Conservation (phyloP, 2,888 invertebrate genomes). For the Watsonalla binaria region DNA sequence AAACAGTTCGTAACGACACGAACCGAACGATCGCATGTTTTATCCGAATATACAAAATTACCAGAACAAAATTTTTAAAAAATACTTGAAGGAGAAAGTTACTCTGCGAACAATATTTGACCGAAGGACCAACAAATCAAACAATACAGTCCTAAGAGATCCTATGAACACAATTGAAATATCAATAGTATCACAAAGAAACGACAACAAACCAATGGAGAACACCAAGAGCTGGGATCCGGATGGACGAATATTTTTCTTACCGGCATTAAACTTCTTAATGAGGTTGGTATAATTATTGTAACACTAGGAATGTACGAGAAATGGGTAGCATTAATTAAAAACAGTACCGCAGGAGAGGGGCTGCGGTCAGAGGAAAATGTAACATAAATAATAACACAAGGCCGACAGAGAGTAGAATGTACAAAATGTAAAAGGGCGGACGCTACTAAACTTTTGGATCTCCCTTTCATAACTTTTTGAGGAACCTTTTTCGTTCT, state of each 20-base stretch:
- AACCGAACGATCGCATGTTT: constrained; percentile 46
- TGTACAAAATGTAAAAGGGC: constrained; percentile 64
- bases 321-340: constrained; percentile 69
- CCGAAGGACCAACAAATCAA: constrained; percentile 15
- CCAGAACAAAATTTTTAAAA: constrained; percentile 38
- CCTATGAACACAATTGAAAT: constrained; percentile 49
- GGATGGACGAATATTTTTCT: constrained; percentile 57
- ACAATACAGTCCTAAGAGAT: constrained; percentile 39
- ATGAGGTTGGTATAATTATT: constrained; percentile 71
- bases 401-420: constrained; percentile 51
- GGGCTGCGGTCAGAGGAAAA: constrained; percentile 62
- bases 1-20: constrained; percentile 60
- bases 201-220: constrained; percentile 25
- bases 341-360: constrained; percentile 57
- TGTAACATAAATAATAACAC: constrained; percentile 71
- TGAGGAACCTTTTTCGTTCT: constrained; percentile 64
- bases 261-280: constrained; percentile 63
- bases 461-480: constrained; percentile 71
- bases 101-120: constrained; percentile 1
- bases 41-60: constrained; percentile 50
- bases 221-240: constrained; percentile 42
- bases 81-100: constrained; percentile 18
- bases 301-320: constrained; percentile 70
- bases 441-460: constrained; percentile 60
- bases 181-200: constrained; percentile 44